A percentile compares a stretch with the other conserved stretches of the same genome.
Conservation (phyloP, 2,888 invertebrate genomes). For the Idaea dimidiata region DNA sequence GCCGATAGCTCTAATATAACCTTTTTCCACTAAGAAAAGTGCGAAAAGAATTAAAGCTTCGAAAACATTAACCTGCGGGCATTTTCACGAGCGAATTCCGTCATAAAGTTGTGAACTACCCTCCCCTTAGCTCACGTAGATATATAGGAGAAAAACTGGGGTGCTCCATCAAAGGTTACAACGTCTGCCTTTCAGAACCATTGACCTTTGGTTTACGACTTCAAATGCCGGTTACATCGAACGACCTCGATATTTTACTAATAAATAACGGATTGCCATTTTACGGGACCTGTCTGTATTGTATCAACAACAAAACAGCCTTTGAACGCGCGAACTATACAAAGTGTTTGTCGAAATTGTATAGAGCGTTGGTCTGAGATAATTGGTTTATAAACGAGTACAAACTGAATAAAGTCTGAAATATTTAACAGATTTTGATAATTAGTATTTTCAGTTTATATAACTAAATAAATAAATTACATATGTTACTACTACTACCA, state of each 20-base stretch:
- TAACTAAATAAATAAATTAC: neutral
- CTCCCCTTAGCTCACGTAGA: constrained; percentile 7
- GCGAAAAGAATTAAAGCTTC: constrained; percentile 25
- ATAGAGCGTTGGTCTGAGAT: neutral
- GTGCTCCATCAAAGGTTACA: constrained; percentile 29
- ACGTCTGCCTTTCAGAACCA: constrained; percentile 28
- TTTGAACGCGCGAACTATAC: neutral
- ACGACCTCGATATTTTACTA: constrained; percentile 37
- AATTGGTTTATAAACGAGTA: constrained; percentile 9
- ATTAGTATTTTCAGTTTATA: neutral
- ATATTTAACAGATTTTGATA: neutral
- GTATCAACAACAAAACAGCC: neutral
- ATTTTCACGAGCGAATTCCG: constrained; percentile 23
- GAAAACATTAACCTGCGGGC: constrained; percentile 23
- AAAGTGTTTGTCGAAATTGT: neutral
- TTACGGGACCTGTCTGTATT: neutral
- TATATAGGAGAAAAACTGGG: constrained; percentile 9
- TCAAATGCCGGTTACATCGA: constrained; percentile 40
- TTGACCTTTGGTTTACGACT: constrained; percentile 47
- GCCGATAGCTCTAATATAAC: constrained; percentile 9
- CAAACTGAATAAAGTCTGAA: constrained; percentile 2
- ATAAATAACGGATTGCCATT: constrained; percentile 29
- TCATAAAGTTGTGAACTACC: constrained; percentile 28
- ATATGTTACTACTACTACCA: too few relatives aligned
- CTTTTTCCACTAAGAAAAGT: constrained; percentile 17